phyloP scores from a whole-genome alignment of 2,888 invertebrate genomes.

The Drosophila mimica region DNA sequence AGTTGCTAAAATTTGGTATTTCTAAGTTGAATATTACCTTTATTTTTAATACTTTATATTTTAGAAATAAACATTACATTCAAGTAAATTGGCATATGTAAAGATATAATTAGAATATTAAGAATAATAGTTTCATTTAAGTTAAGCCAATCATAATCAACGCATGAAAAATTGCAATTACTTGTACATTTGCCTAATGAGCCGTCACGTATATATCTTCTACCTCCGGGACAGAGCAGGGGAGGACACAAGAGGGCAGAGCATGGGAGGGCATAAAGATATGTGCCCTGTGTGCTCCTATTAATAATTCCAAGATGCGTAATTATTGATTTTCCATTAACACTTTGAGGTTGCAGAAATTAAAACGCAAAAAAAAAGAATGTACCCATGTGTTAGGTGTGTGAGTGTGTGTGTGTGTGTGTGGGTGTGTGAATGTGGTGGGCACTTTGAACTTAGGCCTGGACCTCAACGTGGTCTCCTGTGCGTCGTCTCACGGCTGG shows the following conservation, averaged over 20 bases:
- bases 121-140: constrained; percentile 5
- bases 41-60: background rate
- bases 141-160: constrained; percentile 1
- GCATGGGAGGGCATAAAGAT: constrained; percentile 22
- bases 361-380: constrained; percentile 28
- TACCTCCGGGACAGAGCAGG: background rate
- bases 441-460: constrained; percentile 75
- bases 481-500: constrained; percentile 63
- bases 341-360: constrained; percentile 60
- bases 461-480: constrained; percentile 52
- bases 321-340: constrained; percentile 83
- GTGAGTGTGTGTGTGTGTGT: constrained; percentile 31
- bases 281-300: constrained; percentile 47
- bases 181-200: constrained; percentile 22
- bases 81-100: background rate
- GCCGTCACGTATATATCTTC: constrained; percentile 10
- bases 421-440: constrained; percentile 43
- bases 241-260: constrained; percentile 6
- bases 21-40: background rate
- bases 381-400: constrained; percentile 43
- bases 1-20: background rate
- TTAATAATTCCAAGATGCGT: constrained; percentile 82
- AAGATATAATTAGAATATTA: constrained; percentile 2
- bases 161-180: constrained; percentile 30
- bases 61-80: background rate